A percentile compares a stretch with the other conserved stretches of the same genome.
Conservation (phyloP, 1,140 invertebrate genomes). For the Anagrus nilaparvatae region DNA sequence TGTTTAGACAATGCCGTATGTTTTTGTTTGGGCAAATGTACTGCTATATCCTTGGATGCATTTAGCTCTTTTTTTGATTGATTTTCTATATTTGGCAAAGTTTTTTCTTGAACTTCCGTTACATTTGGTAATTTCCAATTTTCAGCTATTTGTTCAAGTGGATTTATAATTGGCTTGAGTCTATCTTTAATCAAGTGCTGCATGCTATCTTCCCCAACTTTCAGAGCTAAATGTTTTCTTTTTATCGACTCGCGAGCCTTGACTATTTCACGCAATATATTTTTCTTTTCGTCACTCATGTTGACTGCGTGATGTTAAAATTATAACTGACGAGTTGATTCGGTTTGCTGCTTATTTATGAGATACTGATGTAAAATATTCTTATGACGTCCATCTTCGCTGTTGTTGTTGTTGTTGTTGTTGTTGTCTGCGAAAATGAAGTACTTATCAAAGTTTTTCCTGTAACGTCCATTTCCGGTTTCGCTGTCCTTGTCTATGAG, state of each 20-base stretch:
- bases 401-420: too few species aligned
- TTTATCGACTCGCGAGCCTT: constrained; percentile 12
- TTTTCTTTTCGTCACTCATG: constrained; percentile 13
- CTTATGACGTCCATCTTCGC: too few species aligned
- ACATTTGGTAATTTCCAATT: too few species aligned
- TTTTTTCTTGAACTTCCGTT: background rate
- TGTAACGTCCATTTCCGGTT: too few species aligned
- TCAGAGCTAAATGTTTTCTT: constrained; percentile 10
- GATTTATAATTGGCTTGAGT: constrained; percentile 13
- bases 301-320: too few species aligned
- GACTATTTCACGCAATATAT: constrained; percentile 4
- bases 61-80: background rate
- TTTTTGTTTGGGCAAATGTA: background rate
- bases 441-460: too few species aligned
- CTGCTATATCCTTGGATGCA: background rate
- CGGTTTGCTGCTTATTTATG: too few species aligned
- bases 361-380: too few species aligned
- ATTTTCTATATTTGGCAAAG: background rate
- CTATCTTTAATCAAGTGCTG: constrained; percentile 5
- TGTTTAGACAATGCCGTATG: background rate
- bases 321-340: too few species aligned
- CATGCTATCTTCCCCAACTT: constrained; percentile 6
- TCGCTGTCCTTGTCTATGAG: too few species aligned
- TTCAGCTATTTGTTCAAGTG: constrained; percentile 8
- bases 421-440: too few species aligned